Evolutionary conservation across 2,888 invertebrate genomes (phyloP).

Genomic region (Leuctra nigra): DNA sequence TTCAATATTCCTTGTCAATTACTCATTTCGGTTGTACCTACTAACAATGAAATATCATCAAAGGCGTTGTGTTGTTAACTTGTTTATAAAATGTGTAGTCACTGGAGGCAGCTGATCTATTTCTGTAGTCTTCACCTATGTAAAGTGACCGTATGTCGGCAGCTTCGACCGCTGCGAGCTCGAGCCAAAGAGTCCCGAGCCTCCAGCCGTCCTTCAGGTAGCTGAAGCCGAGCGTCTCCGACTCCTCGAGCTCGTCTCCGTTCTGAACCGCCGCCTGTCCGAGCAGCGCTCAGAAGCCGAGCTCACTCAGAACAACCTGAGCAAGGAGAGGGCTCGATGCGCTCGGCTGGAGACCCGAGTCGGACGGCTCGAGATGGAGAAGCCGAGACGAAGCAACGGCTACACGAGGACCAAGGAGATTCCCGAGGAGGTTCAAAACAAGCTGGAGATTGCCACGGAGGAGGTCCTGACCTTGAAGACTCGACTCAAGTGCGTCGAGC

Average conservation of each 20-base stretch:
- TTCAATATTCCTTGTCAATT: too few species aligned
- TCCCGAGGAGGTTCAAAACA: constrained; percentile 15
- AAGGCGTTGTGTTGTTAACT: too few species aligned
- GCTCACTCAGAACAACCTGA: constrained; percentile 21
- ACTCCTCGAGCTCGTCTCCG: constrained; percentile 27
- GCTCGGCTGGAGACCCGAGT: constrained; percentile 20
- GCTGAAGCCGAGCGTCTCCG: constrained; percentile 29
- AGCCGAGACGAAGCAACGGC: background rate
- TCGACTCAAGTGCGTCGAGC: constrained; percentile 25
- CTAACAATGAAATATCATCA: too few species aligned
- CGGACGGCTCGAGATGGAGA: constrained; percentile 19
- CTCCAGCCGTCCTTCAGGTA: constrained; percentile 3
- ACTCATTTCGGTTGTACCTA: too few species aligned
- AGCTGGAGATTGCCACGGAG: constrained; percentile 29
- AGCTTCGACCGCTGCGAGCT: too few species aligned
- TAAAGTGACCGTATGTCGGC: too few species aligned
- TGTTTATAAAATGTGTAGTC: too few species aligned
- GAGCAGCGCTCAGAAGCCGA: constrained; percentile 28
- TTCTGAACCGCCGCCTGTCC: constrained; percentile 28
- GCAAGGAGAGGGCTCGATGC: constrained; percentile 13
- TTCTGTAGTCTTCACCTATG: too few species aligned
- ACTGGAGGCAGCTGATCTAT: too few species aligned
- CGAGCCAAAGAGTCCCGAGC: too few species aligned
- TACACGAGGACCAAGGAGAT: background rate
- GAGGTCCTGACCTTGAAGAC: constrained; percentile 29